Percentiles rank a stretch among this genome's conserved stretches.
phyloP scores from a whole-genome alignment of 2,888 invertebrate genomes.

The Eupithecia dodoneata region DNA sequence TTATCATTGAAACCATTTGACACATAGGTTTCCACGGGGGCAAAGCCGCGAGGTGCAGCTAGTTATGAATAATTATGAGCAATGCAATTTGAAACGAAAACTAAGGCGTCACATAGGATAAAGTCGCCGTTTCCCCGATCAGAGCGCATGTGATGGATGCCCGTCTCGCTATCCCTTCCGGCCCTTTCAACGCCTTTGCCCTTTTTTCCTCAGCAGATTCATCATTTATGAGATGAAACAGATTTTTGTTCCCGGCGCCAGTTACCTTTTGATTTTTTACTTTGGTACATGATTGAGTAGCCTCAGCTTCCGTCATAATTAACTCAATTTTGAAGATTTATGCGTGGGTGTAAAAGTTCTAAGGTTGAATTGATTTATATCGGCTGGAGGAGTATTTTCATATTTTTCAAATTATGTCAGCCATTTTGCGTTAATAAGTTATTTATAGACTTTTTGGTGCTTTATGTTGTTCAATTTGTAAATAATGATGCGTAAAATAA shows the following conservation, averaged over 20 bases:
- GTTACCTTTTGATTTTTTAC: constrained; percentile 48
- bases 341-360: constrained; percentile 43
- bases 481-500: not conserved
- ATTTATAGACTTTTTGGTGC: not conserved
- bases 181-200: constrained; percentile 60
- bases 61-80: not conserved
- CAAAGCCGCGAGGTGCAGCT: too few relatives aligned
- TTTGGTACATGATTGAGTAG: constrained; percentile 64
- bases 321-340: constrained; percentile 54
- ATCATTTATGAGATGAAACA: constrained; percentile 73
- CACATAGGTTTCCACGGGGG: too few relatives aligned
- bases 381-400: constrained; percentile 6
- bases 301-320: constrained; percentile 64
- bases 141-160: constrained; percentile 59
- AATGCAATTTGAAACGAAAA: constrained; percentile 2
- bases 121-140: constrained; percentile 26
- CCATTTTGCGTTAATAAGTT: constrained; percentile 7
- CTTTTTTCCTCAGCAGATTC: constrained; percentile 62
- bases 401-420: constrained; percentile 3
- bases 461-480: not conserved
- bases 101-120: constrained; percentile 9
- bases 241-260: constrained; percentile 70
- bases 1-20: too few relatives aligned
- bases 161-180: constrained; percentile 61
- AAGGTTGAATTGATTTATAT: constrained; percentile 45